Percentiles rank a stretch among this genome's conserved stretches.
phyloP scores from a whole-genome alignment of 2,113 vertebrate species.

The Lampris incognitus region DNA sequence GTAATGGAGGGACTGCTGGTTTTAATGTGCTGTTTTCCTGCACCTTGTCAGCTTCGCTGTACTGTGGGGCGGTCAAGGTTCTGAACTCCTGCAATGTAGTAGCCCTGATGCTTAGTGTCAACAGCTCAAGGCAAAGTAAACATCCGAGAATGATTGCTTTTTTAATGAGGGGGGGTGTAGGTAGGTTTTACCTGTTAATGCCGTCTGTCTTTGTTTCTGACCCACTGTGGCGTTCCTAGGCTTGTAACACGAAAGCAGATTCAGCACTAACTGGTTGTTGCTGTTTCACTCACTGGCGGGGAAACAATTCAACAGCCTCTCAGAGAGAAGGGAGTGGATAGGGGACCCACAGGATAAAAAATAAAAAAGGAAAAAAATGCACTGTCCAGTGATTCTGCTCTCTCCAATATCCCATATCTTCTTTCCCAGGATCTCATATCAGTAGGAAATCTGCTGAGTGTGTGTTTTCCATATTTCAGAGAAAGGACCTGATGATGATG shows the following conservation, averaged over 20 bases:
- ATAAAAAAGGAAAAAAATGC: conserved; percentile 57
- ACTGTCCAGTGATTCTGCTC: conserved; percentile 46
- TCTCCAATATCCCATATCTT: conserved; percentile 16
- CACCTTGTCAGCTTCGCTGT: conserved; percentile 1
- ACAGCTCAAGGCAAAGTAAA: not conserved
- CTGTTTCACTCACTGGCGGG: conserved; percentile 46
- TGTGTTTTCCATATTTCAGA: conserved; percentile 64
- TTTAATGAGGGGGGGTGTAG: conserved; percentile 17
- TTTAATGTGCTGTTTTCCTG: conserved; percentile 13
- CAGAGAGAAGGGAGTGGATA: conserved; percentile 31
- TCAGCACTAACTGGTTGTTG: conserved; percentile 72
- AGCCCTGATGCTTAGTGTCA: too few relatives aligned
- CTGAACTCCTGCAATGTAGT: too few relatives aligned
- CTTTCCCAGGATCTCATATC: conserved; percentile 65
- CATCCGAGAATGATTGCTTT: not conserved
- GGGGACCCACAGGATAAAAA: conserved; percentile 62
- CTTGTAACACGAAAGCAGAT: conserved; percentile 30
- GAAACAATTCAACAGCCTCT: conserved; percentile 45
- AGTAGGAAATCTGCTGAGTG: conserved; percentile 63
- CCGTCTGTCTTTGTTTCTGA: conserved; percentile 30
- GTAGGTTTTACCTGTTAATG: conserved; percentile 60
- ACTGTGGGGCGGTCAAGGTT: not conserved
- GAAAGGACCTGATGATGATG: conserved; percentile 47
- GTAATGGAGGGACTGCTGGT: not conserved
- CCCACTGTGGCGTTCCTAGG: not conserved